Percentiles rank a stretch among this genome's conserved stretches.
These are phyloP conservation scores for Prosapia bicincta DNA, from an alignment of 2,888 invertebrate genomes.

Conservation along the genomic window DNA sequence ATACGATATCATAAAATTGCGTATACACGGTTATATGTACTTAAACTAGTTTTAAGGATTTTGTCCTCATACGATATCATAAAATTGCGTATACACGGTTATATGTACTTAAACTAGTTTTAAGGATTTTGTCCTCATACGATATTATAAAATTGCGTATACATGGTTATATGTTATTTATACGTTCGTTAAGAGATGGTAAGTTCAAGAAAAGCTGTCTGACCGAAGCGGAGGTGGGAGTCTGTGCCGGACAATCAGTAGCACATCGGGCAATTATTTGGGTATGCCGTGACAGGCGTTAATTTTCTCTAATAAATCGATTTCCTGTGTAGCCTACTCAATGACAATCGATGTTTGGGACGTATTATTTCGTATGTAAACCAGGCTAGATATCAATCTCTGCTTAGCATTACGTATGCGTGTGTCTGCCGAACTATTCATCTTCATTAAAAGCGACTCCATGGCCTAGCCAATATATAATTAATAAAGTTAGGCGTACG, in stretches of 20 bases:
- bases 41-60: no score
- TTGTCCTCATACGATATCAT: no score
- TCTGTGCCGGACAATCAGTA: constrained; percentile 15
- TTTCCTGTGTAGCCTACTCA: constrained; percentile 19
- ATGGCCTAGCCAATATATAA: not conserved
- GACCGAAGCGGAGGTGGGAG: not conserved
- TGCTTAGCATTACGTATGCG: not conserved
- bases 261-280: constrained; percentile 18
- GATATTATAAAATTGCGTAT: no score
- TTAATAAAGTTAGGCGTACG: not conserved
- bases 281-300: constrained; percentile 30
- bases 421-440: not conserved
- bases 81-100: no score
- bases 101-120: no score
- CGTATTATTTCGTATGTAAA: constrained; percentile 31
- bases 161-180: no score
- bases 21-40: no score
- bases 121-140: no score
- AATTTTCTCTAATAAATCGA: constrained; percentile 37
- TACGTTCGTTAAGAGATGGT: no score
- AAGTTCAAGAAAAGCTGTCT: not conserved
- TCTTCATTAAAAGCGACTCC: not conserved
- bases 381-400: not conserved
- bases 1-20: no score
- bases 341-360: constrained; percentile 29